Evolutionary conservation across 2,797 vertebrate genomes (phyloP).

Genomic region (Eospalax fontanierii): DNA sequence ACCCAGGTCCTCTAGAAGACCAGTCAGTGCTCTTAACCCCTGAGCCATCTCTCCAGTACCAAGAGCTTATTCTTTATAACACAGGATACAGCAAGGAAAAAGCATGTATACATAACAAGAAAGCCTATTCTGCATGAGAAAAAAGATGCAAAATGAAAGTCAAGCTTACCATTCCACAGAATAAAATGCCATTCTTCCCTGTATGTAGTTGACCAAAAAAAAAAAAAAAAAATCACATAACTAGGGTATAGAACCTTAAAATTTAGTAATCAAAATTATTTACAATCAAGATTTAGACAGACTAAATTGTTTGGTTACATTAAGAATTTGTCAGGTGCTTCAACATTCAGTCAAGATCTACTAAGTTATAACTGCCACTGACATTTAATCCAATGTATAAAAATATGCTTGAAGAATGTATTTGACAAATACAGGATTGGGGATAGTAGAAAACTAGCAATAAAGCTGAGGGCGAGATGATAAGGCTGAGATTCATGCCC

Average conservation of each 20-base stretch:
- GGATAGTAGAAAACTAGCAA: neutral
- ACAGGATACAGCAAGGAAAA: conserved; percentile 61
- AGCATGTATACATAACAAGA: neutral
- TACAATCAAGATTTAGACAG: conserved; percentile 44
- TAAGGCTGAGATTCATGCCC: neutral
- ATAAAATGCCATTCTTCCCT: conserved; percentile 13
- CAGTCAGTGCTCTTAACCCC: too few species aligned
- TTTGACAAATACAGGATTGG: conserved; percentile 20
- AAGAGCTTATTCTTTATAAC: conserved; percentile 55
- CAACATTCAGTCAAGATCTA: conserved; percentile 1
- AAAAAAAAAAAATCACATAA: neutral
- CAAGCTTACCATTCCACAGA: neutral
- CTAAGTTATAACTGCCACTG: conserved; percentile 31
- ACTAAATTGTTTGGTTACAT: neutral
- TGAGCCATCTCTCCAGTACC: too few species aligned
- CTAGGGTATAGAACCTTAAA: neutral
- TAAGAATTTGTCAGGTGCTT: conserved; percentile 41
- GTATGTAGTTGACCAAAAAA: neutral
- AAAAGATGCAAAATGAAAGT: conserved; percentile 68
- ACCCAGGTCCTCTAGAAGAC: too few species aligned
- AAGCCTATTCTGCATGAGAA: conserved; percentile 32
- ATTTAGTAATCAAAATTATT: conserved; percentile 31
- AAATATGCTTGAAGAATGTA: conserved; percentile 12
- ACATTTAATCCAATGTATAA: conserved; percentile 16
- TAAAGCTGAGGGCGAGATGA: neutral